Conservation (phyloP, 2,797 vertebrate genomes). For the Echiichthys vipera region DNA sequence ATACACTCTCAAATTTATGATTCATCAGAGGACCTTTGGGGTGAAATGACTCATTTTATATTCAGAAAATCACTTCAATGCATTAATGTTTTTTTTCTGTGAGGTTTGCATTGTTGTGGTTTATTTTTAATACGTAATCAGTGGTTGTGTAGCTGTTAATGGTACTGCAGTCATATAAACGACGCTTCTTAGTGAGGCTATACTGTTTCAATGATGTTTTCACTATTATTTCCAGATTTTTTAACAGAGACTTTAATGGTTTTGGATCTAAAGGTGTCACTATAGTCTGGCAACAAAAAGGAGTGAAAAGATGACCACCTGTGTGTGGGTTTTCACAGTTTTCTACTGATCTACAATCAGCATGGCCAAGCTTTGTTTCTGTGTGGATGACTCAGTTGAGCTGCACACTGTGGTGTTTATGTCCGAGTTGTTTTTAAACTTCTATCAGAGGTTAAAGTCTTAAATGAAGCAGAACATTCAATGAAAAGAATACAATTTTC, state of each 20-base stretch:
- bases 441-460: slow-evolving; percentile 12
- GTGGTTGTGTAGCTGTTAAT: slow-evolving; percentile 7
- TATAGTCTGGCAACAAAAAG: slow-evolving; percentile 12
- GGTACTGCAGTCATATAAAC: neutral
- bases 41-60: slow-evolving; percentile 28
- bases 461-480: slow-evolving; percentile 49
- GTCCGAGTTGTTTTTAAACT: slow-evolving; percentile 16
- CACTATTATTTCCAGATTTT: neutral
- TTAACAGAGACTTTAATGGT: neutral
- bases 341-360: slow-evolving; percentile 23
- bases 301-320: slow-evolving; percentile 1
- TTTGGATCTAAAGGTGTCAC: slow-evolving; percentile 26
- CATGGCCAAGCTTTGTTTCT: slow-evolving; percentile 12
- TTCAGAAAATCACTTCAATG: slow-evolving; percentile 16
- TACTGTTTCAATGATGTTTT: too few relatives aligned
- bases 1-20: slow-evolving; percentile 39
- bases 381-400: neutral
- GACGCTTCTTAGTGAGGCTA: neutral
- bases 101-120: neutral
- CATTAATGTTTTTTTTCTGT: neutral
- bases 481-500: slow-evolving; percentile 34
- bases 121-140: slow-evolving; percentile 6
- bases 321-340: slow-evolving; percentile 43
- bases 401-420: neutral
- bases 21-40: slow-evolving; percentile 30